A percentile compares a stretch with the other conserved stretches of the same genome.
Conservation (phyloP, 2,113 vertebrate genomes). For the Microcebus jonahi region DNA sequence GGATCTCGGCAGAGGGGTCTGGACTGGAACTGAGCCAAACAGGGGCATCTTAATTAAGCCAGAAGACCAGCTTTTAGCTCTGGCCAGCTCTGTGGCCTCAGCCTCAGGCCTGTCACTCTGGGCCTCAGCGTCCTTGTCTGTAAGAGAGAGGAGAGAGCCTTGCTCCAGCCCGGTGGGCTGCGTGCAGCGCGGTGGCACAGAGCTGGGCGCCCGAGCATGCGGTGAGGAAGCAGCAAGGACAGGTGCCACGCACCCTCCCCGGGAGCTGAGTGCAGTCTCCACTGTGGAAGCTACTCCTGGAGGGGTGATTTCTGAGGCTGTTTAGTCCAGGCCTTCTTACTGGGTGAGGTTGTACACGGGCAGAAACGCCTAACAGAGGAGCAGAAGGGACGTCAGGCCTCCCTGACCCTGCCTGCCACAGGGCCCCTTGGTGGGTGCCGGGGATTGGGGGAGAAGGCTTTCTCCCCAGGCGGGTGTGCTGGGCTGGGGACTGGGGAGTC, state of each 20-base stretch:
- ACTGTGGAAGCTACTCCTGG: not conserved
- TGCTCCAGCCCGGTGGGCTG: not conserved
- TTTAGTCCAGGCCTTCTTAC: not conserved
- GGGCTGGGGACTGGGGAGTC: not conserved
- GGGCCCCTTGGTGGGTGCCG: not conserved
- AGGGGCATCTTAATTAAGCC: not conserved
- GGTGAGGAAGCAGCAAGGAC: not conserved
- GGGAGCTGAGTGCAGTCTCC: not conserved
- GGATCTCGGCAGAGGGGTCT: not conserved
- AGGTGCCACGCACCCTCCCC: accelerated
- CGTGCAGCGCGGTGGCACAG: too few relatives aligned
- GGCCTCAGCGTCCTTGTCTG: not conserved
- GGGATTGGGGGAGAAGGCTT: not conserved
- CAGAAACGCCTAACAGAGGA: not conserved
- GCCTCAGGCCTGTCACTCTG: not conserved
- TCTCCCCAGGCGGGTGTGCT: not conserved
- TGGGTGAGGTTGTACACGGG: too few relatives aligned
- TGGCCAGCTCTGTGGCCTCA: not conserved
- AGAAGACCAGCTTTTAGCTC: not conserved
- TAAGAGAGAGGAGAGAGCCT: not conserved
- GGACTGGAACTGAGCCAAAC: not conserved
- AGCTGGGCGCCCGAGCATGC: accelerated
- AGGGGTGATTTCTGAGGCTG: not conserved
- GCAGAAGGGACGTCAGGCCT: not conserved
- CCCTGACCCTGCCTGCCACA: not conserved